Conservation (phyloP, 1,140 invertebrate genomes). For the Megalopta genalis region DNA sequence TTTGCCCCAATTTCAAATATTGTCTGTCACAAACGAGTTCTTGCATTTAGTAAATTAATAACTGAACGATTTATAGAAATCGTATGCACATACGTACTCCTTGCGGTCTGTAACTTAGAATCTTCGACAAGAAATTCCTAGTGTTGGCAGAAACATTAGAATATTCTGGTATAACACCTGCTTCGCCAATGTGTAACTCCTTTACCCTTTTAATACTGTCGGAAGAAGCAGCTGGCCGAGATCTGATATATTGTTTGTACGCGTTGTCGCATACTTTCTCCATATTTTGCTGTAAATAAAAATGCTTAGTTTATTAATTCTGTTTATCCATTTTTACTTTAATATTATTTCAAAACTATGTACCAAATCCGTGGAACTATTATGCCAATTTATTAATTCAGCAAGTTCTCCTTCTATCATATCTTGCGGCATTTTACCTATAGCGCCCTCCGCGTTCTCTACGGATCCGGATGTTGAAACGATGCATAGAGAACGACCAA, state of each 20-base stretch:
- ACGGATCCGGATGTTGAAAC: slow-evolving; percentile 79
- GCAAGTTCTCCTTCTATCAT: slow-evolving; percentile 91
- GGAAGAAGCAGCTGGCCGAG: slow-evolving; percentile 90
- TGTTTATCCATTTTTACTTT: not conserved
- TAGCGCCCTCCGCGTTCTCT: slow-evolving; percentile 79
- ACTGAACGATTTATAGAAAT: slow-evolving; percentile 27
- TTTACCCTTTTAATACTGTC: slow-evolving; percentile 95
- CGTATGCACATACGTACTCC: slow-evolving; percentile 83
- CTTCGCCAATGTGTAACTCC: slow-evolving; percentile 79
- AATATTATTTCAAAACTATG: slow-evolving; percentile 64
- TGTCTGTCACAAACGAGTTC: slow-evolving; percentile 83
- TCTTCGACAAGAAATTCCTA: slow-evolving; percentile 84
- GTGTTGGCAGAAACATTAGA: slow-evolving; percentile 64
- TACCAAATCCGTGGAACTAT: slow-evolving; percentile 88
- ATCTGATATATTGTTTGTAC: slow-evolving; percentile 93
- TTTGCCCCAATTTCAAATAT: slow-evolving; percentile 95
- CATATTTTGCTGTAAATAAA: slow-evolving; percentile 83
- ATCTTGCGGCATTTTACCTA: slow-evolving; percentile 90
- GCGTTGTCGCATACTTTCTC: slow-evolving; percentile 91
- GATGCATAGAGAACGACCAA: slow-evolving; percentile 87
- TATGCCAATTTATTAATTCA: slow-evolving; percentile 89
- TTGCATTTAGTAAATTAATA: slow-evolving; percentile 13
- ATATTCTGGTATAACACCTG: slow-evolving; percentile 79
- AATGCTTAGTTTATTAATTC: not conserved
- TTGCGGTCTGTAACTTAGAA: slow-evolving; percentile 91